A percentile compares a stretch with the other conserved stretches of the same genome.
Conservation (phyloP, 2,797 vertebrate genomes). For the Hemibagrus guttatus region DNA sequence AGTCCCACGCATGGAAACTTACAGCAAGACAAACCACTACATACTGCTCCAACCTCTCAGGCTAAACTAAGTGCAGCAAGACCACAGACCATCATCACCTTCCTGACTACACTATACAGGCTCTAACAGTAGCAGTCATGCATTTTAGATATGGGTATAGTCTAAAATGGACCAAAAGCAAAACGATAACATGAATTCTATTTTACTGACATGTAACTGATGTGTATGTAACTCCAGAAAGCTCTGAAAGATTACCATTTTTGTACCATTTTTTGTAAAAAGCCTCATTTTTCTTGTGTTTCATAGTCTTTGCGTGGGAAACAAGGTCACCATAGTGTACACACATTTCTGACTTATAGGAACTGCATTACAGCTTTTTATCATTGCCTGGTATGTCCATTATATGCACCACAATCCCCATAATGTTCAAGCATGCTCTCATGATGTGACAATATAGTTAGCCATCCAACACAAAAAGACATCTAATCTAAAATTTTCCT, state of each 20-base stretch:
- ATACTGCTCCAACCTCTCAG: constrained; percentile 41
- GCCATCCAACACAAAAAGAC: neutral
- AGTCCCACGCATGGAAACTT: constrained; percentile 51
- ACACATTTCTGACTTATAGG: neutral
- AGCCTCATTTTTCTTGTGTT: neutral
- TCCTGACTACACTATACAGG: neutral
- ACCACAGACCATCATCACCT: neutral
- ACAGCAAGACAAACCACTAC: constrained; percentile 35
- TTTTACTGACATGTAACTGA: neutral
- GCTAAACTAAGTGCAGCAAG: constrained; percentile 30
- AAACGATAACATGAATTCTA: neutral
- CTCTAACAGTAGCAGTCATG: neutral
- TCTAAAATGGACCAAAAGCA: neutral
- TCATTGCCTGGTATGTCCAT: neutral
- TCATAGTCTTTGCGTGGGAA: neutral
- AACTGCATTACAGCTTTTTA: neutral
- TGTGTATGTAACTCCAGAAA: neutral
- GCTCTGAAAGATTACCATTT: neutral
- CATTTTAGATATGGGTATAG: neutral
- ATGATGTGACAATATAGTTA: neutral
- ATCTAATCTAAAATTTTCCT: neutral
- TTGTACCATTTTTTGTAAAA: no score
- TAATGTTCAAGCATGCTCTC: no score
- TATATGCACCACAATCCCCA: neutral
- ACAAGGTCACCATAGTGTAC: neutral